Evolutionary conservation across 2,113 vertebrate species (phyloP), one percentile per base, ranked within the genome.

Genomic region (Microtus pennsylvanicus): DNA sequence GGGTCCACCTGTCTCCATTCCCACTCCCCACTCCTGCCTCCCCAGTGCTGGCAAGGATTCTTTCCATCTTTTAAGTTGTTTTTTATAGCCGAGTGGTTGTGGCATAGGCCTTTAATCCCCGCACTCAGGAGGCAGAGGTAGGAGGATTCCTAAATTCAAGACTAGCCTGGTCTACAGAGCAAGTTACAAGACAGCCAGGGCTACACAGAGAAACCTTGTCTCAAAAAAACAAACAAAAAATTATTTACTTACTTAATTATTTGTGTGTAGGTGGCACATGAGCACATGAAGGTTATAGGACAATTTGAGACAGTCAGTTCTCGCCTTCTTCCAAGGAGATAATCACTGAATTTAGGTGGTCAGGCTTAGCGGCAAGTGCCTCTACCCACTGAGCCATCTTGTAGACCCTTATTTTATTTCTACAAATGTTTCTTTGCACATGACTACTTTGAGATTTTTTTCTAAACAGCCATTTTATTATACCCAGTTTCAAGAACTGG

Each of bases 381-480:
- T 81, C 17, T 58, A 24, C 17, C 33, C n/a, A 0, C 33, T 55
- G 33, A n/a, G 21, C 16, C 47, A 52, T 19, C 47, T 35, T 52
- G 45, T 9, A 12, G 45, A 30, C 77, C 47, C 52, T 55, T 17
- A 55, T 80, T 92, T 94, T 50, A 35, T 33, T 74, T 92, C 86
- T 89, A 55, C 52, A 55, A 55, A 55, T 55, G 52, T 92, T 67
- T 78, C 52, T 90, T 94, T 78, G 11, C 26, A 69, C 26, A 61
- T 22, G 5, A 22, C 14, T 24, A 50, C 45, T 69, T 67, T 81
- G 65, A 42, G 11, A 86, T 89, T 90, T 78, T 78, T 77, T 58
- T 94, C 22, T 86, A 58, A 87, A 58, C 42, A 19, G 7, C 14
- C 14, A 74, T 85, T 92, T 90, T 38, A 55, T 89, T 90, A 92